These are phyloP conservation scores for Elegia similella DNA, from an alignment of 2,888 invertebrate species.

Conservation along the genomic window DNA sequence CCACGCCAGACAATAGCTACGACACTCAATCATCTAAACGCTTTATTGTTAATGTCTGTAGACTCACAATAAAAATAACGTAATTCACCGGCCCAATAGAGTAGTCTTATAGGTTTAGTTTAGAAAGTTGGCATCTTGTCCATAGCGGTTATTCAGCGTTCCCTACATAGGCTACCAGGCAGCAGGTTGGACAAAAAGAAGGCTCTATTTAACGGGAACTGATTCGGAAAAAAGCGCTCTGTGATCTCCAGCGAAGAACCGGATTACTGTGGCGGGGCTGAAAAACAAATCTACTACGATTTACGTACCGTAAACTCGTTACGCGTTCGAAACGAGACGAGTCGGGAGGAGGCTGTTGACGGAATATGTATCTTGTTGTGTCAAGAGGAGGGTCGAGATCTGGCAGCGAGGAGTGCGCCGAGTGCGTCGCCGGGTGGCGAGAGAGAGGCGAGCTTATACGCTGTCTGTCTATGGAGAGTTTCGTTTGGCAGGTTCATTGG, in stretches of 20 bases:
- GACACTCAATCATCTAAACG: conserved; percentile 63
- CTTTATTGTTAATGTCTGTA: conserved; percentile 62
- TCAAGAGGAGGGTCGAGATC: conserved; percentile 51
- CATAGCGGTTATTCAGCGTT: conserved; percentile 71
- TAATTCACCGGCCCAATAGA: conserved; percentile 66
- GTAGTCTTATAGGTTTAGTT: conserved; percentile 72
- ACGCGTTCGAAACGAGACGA: conserved; percentile 67
- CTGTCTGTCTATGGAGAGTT: conserved; percentile 64
- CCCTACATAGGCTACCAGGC: conserved; percentile 65
- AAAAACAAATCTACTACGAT: conserved; percentile 78
- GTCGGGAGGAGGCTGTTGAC: conserved; percentile 45
- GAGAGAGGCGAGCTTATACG: conserved; percentile 69
- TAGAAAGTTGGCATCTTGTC: conserved; percentile 80
- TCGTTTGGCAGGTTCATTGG: conserved; percentile 71
- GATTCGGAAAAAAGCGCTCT: conserved; percentile 70
- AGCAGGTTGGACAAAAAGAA: conserved; percentile 66
- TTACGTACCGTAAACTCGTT: conserved; percentile 80
- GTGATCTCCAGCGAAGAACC: conserved; percentile 62
- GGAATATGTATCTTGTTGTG: conserved; percentile 56
- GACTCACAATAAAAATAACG: conserved; percentile 70
- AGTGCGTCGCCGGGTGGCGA: conserved; percentile 55
- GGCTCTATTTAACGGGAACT: conserved; percentile 67
- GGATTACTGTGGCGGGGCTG: conserved; percentile 67
- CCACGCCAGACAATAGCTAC: conserved; percentile 48
- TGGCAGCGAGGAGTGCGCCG: conserved; percentile 37